Conservation (phyloP, 2,888 invertebrate species). For the Dexiosoma caninum region DNA sequence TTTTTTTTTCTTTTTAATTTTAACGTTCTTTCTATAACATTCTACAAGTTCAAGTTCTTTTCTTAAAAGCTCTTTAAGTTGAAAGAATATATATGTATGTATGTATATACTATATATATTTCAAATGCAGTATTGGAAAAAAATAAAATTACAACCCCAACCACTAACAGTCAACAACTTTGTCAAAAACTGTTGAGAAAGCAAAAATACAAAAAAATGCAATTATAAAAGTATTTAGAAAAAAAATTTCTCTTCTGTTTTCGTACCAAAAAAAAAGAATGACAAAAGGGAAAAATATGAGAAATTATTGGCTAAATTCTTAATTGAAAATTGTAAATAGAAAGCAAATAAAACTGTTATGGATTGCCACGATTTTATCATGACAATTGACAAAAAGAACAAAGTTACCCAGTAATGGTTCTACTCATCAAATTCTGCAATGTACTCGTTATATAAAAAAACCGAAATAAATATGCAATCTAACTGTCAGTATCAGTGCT, state of each 20-base stretch:
- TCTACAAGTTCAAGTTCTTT: slow-evolving; percentile 37
- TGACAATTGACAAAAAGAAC: neutral
- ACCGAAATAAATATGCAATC: too few relatives aligned
- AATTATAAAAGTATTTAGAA: slow-evolving; percentile 51
- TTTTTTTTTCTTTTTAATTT: neutral
- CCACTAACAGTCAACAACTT: slow-evolving; percentile 20
- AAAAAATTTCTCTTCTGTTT: neutral
- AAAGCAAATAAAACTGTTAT: slow-evolving; percentile 8
- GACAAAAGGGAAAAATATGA: slow-evolving; percentile 9
- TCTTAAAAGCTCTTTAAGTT: neutral
- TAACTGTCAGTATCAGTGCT: too few relatives aligned
- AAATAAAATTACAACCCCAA: neutral
- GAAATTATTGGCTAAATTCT: slow-evolving; percentile 3
- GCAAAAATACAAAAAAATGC: slow-evolving; percentile 49
- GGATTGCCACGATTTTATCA: neutral
- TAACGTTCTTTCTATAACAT: neutral
- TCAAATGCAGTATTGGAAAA: slow-evolving; percentile 18
- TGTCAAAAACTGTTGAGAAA: slow-evolving; percentile 31
- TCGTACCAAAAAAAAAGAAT: neutral
- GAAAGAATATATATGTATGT: too few relatives aligned
- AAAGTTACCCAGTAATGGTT: neutral
- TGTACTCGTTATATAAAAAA: neutral
- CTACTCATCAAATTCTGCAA: neutral
- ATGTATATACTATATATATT: neutral
- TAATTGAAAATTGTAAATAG: neutral